Evolutionary conservation across 2,113 vertebrate species (phyloP), one percentile per base, ranked within the genome.

Genomic region (Neofelis nebulosa): DNA sequence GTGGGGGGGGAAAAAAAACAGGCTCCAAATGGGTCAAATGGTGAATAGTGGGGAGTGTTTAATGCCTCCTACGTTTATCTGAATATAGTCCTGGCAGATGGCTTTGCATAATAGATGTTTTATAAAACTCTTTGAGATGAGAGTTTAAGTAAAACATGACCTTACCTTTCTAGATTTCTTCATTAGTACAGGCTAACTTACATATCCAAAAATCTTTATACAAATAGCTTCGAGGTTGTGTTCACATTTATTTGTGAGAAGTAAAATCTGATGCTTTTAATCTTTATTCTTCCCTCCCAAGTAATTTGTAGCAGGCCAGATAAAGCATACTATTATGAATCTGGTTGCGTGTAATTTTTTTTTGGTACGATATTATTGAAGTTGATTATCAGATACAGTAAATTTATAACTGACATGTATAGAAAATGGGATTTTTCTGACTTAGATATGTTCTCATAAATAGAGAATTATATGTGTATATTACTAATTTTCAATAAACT

Each of bases 61-160:
- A 84, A 55, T 82, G 81, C 97, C 97, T 97, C 98, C 94, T 93
- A 93, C 96, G 68, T 94, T 78, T 92, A 84, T 79, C 98, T 92
- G 81, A 91, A 98, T 96, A 98, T 98, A 98, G 97, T 68, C 71
- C 85, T 36, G 76, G 66, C 97, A 97, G 97, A 97, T 97, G 97
- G 94, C 66, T 78, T 29, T 84, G 88, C 88, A 97, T 95, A 97
- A 96, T 36, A 95, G 92, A 81, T 81, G 45, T 71, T 90, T 81
- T 45, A 61, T 65, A 91, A 94, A 97, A 94, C 50, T 91, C 71
- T 88, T 15, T 16, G 95, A 74, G 79, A 93, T 27, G 69, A 52
- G 68, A 82, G 84, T 66, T 69, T 68, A 76, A 91, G 48, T 57
- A 13, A 96, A 97, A 66, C n/a, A 16, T 21, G 23, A 78, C 85